These are phyloP conservation scores for Amia ocellicauda DNA, from an alignment of 2,113 vertebrate genomes.

Conservation along the genomic window DNA sequence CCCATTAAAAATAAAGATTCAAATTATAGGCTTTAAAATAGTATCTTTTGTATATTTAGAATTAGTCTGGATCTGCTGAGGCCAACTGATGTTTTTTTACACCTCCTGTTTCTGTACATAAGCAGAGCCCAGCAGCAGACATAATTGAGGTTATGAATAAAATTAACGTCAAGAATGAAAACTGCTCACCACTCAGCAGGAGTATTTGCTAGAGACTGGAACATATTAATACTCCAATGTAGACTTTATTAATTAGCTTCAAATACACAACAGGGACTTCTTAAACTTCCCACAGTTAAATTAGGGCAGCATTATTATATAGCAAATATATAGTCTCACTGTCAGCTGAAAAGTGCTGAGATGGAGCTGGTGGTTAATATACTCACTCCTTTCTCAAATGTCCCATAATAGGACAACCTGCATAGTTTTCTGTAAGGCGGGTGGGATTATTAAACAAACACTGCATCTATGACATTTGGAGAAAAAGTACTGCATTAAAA, in stretches of 20 bases:
- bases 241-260: constrained; percentile 5
- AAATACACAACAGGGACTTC: constrained; percentile 1
- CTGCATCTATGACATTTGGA: too few species aligned
- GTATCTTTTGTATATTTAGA: too few species aligned
- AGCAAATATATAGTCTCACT: neutral
- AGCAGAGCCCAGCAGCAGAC: neutral
- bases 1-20: too few species aligned
- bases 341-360: neutral
- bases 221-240: neutral
- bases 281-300: neutral
- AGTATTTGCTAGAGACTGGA: neutral
- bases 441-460: too few species aligned
- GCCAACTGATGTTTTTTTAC: neutral
- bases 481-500: too few species aligned
- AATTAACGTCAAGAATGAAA: constrained; percentile 4
- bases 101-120: neutral
- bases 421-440: too few species aligned
- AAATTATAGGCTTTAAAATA: too few species aligned
- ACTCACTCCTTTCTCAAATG: too few species aligned
- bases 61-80: neutral
- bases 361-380: too few species aligned
- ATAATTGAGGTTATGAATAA: constrained; percentile 7
- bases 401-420: too few species aligned
- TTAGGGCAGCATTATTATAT: neutral
- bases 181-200: neutral